Conservation (phyloP, 2,888 invertebrate genomes). For the Eilema depressum region DNA sequence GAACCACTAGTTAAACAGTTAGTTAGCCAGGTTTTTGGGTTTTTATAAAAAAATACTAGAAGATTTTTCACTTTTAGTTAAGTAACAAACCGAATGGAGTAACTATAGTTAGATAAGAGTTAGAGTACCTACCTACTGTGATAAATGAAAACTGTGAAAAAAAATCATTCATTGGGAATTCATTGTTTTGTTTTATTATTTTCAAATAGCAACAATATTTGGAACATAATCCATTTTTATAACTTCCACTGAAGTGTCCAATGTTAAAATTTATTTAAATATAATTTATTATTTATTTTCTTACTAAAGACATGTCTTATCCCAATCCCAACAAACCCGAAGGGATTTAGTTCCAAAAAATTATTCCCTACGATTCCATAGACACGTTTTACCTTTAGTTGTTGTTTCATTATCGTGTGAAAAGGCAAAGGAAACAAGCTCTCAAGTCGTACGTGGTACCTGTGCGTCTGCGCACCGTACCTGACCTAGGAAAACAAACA, state of each 20-base stretch:
- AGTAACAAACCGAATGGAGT: too few relatives aligned
- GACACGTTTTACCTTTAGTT: conserved; percentile 64
- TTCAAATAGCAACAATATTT: not conserved
- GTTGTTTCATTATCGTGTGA: conserved; percentile 80
- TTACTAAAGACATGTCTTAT: conserved; percentile 30
- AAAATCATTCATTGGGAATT: too few relatives aligned
- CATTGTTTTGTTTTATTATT: not conserved
- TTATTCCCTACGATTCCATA: conserved; percentile 45
- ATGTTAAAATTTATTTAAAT: not conserved
- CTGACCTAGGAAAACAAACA: conserved; percentile 86
- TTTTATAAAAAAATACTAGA: too few relatives aligned
- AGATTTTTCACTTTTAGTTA: too few relatives aligned
- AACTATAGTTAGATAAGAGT: too few relatives aligned
- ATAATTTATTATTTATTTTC: conserved; percentile 31
- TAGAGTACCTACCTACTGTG: too few relatives aligned
- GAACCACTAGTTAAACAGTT: too few relatives aligned
- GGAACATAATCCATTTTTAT: not conserved
- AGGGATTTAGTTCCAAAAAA: conserved; percentile 39
- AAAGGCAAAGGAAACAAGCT: conserved; percentile 76
- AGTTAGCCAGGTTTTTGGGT: too few relatives aligned
- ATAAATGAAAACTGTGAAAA: too few relatives aligned
- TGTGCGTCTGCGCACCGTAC: conserved; percentile 78
- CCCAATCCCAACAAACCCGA: conserved; percentile 45
- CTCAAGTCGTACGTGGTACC: conserved; percentile 71
- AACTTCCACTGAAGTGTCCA: not conserved